A percentile compares a stretch with the other conserved stretches of the same genome.
Evolutionary conservation across 2,797 vertebrate species (phyloP).

Genomic region (Gambelia wislizenii): DNA sequence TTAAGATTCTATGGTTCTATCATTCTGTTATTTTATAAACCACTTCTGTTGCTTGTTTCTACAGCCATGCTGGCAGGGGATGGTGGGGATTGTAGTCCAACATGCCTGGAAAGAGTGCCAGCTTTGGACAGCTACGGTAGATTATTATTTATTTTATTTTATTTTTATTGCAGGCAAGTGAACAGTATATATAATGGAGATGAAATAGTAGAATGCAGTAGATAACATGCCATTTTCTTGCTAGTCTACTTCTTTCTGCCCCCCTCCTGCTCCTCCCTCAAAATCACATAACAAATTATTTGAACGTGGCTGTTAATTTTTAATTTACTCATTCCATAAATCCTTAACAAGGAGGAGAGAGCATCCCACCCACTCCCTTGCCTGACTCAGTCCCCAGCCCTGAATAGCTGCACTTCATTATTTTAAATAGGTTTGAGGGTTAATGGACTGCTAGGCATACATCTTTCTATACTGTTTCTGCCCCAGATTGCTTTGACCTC

Average conservation of each 20-base stretch:
- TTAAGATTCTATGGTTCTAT: too few species aligned
- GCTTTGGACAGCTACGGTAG: neutral
- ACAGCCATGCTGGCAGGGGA: neutral
- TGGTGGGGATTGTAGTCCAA: neutral
- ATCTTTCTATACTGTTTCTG: slow-evolving; percentile 4
- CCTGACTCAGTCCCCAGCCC: slow-evolving; percentile 44
- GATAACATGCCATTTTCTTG: too few species aligned
- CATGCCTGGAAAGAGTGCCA: neutral
- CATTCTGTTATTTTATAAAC: too few species aligned
- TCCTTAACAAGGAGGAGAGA: slow-evolving; percentile 39
- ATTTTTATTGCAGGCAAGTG: neutral
- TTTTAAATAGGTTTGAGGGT: slow-evolving; percentile 43
- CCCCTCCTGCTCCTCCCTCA: neutral
- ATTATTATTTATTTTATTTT: too few species aligned
- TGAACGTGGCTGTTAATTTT: slow-evolving; percentile 48
- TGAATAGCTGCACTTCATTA: slow-evolving; percentile 46
- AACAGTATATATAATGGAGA: neutral
- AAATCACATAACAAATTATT: slow-evolving; percentile 43
- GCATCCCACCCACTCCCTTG: slow-evolving; percentile 27
- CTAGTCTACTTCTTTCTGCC: slow-evolving; percentile 37
- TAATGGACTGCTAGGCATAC: slow-evolving; percentile 47
- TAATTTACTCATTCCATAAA: slow-evolving; percentile 53
- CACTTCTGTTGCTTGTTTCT: neutral
- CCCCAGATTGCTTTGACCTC: slow-evolving; percentile 48
- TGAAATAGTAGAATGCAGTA: neutral